These are phyloP conservation scores for Poicephalus gulielmi DNA, from an alignment of 2,113 vertebrate species.

Conservation along the genomic window DNA sequence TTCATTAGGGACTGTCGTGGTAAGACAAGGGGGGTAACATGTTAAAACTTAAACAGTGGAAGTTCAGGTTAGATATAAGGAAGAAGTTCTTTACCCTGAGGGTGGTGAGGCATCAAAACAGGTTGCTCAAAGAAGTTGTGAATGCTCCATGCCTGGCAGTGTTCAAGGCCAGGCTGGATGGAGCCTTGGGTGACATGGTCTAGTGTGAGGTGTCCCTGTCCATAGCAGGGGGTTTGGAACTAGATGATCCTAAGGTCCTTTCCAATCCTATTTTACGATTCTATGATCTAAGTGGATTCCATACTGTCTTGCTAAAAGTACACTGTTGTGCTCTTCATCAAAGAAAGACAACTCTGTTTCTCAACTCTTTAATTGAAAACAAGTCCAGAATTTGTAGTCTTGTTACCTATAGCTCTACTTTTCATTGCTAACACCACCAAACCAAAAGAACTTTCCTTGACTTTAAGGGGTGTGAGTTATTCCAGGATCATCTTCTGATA, in stretches of 20 bases:
- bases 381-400: background rate
- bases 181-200: background rate
- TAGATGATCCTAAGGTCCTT: background rate
- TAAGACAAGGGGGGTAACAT: background rate
- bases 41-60: background rate
- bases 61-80: background rate
- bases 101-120: background rate
- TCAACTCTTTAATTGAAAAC: background rate
- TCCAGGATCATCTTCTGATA: background rate
- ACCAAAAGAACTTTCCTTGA: background rate
- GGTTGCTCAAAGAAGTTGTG: background rate
- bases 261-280: background rate
- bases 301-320: background rate
- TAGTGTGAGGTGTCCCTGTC: background rate
- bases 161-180: background rate
- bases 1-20: background rate
- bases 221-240: background rate
- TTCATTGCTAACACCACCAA: background rate
- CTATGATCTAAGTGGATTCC: background rate
- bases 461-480: background rate
- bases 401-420: background rate
- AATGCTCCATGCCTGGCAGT: background rate
- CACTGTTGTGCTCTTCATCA: background rate
- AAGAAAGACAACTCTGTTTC: rapidly evolving
- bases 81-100: background rate